Conservation (phyloP, 2,888 invertebrate genomes). For the Prenolepis imparis region DNA sequence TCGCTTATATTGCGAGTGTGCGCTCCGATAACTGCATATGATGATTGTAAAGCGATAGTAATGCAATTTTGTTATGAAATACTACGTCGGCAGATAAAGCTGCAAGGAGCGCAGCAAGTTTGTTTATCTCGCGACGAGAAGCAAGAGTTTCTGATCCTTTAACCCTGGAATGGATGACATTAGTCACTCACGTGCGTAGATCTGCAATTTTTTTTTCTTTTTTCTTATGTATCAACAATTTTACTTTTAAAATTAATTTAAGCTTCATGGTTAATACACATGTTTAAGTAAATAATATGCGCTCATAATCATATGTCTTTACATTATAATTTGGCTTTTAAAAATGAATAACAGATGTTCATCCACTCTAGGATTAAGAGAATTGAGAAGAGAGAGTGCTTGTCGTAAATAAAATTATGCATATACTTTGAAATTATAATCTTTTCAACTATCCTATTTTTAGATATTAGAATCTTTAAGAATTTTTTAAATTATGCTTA, state of each 20-base stretch:
- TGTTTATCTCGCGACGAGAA: slow-evolving; percentile 15
- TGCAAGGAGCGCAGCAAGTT: background rate
- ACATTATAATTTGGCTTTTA: too few relatives aligned
- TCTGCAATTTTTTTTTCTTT: too few relatives aligned
- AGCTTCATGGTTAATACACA: too few relatives aligned
- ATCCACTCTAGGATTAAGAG: too few relatives aligned
- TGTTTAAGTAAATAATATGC: too few relatives aligned
- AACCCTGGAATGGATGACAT: too few relatives aligned
- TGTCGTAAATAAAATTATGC: background rate
- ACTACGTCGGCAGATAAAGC: slow-evolving; percentile 27
- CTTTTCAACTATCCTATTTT: background rate
- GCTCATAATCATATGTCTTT: too few relatives aligned
- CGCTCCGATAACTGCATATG: slow-evolving; percentile 22
- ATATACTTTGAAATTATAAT: background rate
- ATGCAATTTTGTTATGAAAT: slow-evolving; percentile 34
- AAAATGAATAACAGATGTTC: too few relatives aligned
- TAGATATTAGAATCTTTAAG: background rate
- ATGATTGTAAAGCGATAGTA: slow-evolving; percentile 34
- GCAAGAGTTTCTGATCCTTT: background rate
- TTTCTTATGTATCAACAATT: too few relatives aligned
- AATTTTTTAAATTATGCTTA: background rate
- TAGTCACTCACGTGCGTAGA: too few relatives aligned
- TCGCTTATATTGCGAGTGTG: slow-evolving; percentile 3
- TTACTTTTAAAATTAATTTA: too few relatives aligned
- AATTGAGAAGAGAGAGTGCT: too few relatives aligned